Percentiles rank a stretch among this genome's conserved stretches.
phyloP scores from a whole-genome alignment of 1,140 invertebrate genomes.

The Drosophila trapezifrons region DNA sequence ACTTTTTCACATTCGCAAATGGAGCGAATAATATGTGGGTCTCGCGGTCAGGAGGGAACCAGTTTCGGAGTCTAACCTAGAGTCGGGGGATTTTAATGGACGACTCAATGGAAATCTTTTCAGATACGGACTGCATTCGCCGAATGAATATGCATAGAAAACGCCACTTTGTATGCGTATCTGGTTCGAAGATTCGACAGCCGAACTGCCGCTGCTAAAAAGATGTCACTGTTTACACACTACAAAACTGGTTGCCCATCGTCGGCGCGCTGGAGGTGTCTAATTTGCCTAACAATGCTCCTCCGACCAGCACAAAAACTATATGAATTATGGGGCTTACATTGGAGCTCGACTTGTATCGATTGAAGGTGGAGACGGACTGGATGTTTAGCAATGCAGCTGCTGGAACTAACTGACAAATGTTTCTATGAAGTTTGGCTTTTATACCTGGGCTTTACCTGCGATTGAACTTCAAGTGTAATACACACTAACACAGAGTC shows the following conservation, averaged over 20 bases:
- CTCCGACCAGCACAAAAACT: slow-evolving; percentile 10
- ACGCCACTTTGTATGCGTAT: slow-evolving; percentile 37
- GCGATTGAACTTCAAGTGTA: slow-evolving; percentile 62
- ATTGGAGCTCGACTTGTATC: slow-evolving; percentile 39
- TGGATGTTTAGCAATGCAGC: slow-evolving; percentile 63
- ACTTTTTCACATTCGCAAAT: slow-evolving; percentile 39
- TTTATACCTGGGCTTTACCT: slow-evolving; percentile 60
- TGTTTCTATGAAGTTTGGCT: slow-evolving; percentile 66
- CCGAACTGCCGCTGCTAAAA: slow-evolving; percentile 4
- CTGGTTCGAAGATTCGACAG: slow-evolving; percentile 11
- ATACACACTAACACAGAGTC: slow-evolving; percentile 16
- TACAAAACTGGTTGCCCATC: slow-evolving; percentile 41
- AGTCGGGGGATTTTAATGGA: slow-evolving; percentile 11
- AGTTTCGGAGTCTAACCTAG: slow-evolving; percentile 31
- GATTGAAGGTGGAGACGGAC: slow-evolving; percentile 20
- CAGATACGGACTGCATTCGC: slow-evolving; percentile 33
- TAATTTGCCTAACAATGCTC: slow-evolving; percentile 29
- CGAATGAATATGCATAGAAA: slow-evolving; percentile 34
- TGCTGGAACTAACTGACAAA: slow-evolving; percentile 73
- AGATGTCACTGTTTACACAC: slow-evolving; percentile 46
- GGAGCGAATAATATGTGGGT: slow-evolving; percentile 12
- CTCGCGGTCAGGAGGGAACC: slow-evolving; percentile 20
- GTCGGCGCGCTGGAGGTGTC: not conserved
- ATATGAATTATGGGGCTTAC: slow-evolving; percentile 50
- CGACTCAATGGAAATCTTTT: slow-evolving; percentile 32